Percentiles rank a stretch among this genome's conserved stretches.
phyloP scores from a whole-genome alignment of 2,888 invertebrate genomes.

The Troglohyphantes excavatus region DNA sequence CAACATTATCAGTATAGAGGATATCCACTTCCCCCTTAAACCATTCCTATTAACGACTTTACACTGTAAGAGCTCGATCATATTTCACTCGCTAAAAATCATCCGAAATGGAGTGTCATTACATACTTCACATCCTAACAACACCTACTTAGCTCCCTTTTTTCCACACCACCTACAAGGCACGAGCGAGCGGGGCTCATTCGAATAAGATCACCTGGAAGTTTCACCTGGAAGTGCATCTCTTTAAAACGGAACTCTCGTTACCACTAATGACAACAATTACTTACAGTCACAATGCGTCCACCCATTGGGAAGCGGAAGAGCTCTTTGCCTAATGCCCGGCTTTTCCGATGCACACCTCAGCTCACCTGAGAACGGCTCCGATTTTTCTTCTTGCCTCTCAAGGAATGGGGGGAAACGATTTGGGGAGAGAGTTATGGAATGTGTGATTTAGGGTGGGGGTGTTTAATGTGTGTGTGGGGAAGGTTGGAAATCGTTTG shows the following conservation, averaged over 20 bases:
- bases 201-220: conserved; percentile 9
- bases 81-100: conserved; percentile 59
- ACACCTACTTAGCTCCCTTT: conserved; percentile 36
- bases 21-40: too few species aligned
- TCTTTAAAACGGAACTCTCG: conserved; percentile 65
- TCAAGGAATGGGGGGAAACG: conserved; percentile 15
- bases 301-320: conserved; percentile 52
- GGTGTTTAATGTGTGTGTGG: background rate
- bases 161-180: conserved; percentile 12
- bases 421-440: conserved; percentile 12
- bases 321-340: conserved; percentile 70
- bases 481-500: background rate
- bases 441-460: background rate
- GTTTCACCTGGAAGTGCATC: conserved; percentile 40
- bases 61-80: background rate
- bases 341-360: conserved; percentile 46
- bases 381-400: conserved; percentile 38
- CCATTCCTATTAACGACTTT: too few species aligned
- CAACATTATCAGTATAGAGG: too few species aligned
- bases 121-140: conserved; percentile 26
- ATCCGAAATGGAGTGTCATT: conserved; percentile 59
- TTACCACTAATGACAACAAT: conserved; percentile 74
- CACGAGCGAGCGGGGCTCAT: background rate
- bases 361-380: background rate
- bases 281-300: conserved; percentile 72